These are phyloP conservation scores for Sciurus carolinensis DNA, from an alignment of 2,797 vertebrate genomes.

Conservation along the genomic window DNA sequence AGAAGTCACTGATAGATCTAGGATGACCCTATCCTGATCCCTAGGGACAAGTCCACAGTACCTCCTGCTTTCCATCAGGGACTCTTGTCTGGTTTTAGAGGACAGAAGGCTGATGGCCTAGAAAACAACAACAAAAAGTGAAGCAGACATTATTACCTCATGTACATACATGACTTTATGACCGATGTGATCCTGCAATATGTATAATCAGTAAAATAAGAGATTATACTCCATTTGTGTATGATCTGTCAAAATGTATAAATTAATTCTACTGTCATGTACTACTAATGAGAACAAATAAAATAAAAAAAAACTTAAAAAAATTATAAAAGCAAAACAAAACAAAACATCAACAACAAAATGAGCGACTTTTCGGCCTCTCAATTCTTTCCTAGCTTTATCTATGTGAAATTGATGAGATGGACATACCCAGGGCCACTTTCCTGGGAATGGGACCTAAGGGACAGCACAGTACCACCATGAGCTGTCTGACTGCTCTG, in stretches of 20 bases:
- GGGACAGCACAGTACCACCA: not conserved
- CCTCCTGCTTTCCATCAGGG: not conserved
- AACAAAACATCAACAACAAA: not conserved
- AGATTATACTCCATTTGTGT: no score
- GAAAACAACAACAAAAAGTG: not conserved
- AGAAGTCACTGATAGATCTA: not conserved
- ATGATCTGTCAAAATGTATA: no score
- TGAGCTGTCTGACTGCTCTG: not conserved
- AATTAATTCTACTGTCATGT: no score
- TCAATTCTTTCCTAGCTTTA: not conserved
- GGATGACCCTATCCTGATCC: not conserved
- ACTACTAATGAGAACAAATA: no score
- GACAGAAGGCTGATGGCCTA: not conserved
- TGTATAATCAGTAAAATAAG: no score
- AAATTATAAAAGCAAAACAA: no score
- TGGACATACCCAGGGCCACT: not conserved
- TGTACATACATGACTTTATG: no score
- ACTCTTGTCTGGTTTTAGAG: not conserved
- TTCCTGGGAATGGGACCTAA: not conserved
- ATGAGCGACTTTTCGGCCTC: not conserved
- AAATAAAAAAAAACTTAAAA: no score
- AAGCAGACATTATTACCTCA: no score
- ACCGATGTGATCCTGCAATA: no score
- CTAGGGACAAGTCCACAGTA: not conserved
- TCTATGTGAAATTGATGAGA: not conserved